phyloP scores from a whole-genome alignment of 2,797 vertebrate species.

The Crypturellus tataupa region DNA sequence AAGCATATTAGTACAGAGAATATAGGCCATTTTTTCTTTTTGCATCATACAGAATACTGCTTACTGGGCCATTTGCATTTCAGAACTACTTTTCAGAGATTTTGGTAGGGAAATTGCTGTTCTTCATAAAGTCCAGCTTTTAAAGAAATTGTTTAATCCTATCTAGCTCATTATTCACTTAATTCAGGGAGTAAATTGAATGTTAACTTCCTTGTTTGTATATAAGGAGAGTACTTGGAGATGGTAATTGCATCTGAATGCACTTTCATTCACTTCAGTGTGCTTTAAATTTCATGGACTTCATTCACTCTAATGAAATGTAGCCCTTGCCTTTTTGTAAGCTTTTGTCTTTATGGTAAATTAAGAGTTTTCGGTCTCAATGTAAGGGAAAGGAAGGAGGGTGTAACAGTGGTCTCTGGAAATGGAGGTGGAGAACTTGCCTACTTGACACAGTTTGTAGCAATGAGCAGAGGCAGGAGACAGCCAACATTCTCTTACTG shows the following conservation, averaged over 20 bases:
- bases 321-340: background rate
- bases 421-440: background rate
- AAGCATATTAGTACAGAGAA: conserved; percentile 25
- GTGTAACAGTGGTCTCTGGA: background rate
- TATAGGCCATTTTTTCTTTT: conserved; percentile 32
- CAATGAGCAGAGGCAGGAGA: background rate
- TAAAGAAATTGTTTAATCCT: background rate
- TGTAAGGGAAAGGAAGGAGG: background rate
- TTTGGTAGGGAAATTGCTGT: background rate
- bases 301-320: background rate
- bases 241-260: background rate
- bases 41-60: background rate
- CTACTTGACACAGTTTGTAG: background rate
- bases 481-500: background rate
- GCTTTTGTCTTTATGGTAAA: background rate
- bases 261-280: background rate
- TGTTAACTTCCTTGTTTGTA: background rate
- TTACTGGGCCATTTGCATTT: conserved; percentile 25
- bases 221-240: background rate
- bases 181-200: background rate
- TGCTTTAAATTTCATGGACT: background rate
- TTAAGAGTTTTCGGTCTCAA: background rate
- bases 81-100: conserved; percentile 4
- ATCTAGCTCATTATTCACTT: background rate
- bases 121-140: background rate